Conservation (phyloP, 2,888 invertebrate species). For the Caenorhabditis zanzibari region DNA sequence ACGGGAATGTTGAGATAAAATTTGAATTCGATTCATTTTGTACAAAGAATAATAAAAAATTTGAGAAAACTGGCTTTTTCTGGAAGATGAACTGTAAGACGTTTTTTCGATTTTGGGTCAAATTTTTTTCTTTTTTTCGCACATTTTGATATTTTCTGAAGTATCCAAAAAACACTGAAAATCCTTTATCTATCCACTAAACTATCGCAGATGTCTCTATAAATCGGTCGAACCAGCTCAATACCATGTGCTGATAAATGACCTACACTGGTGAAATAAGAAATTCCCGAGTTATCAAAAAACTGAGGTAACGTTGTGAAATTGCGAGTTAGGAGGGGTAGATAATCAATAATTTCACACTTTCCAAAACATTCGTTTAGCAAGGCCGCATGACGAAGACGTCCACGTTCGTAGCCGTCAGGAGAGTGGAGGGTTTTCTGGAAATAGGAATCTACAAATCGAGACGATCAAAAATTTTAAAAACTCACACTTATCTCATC, state of each 20-base stretch:
- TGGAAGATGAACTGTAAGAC: too few species aligned
- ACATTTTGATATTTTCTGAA: too few species aligned
- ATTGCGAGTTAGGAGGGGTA: neutral
- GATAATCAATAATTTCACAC: constrained; percentile 29
- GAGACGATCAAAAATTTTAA: neutral
- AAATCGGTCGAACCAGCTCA: constrained; percentile 23
- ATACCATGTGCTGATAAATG: constrained; percentile 21
- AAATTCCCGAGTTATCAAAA: constrained; percentile 7
- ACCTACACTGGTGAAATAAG: constrained; percentile 4
- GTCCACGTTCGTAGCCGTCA: constrained; percentile 1
- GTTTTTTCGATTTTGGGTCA: too few species aligned
- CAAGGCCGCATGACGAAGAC: constrained; percentile 6
- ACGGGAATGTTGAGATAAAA: constrained; percentile 30
- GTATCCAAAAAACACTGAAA: too few species aligned
- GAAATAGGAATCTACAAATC: neutral
- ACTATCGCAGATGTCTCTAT: constrained; percentile 1
- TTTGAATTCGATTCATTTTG: neutral
- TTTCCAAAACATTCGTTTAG: constrained; percentile 14
- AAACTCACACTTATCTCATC: constrained; percentile 20
- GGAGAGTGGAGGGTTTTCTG: constrained; percentile 15
- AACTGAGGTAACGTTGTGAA: neutral
- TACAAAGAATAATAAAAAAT: neutral
- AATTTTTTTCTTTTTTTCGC: too few species aligned
- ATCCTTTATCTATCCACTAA: neutral
- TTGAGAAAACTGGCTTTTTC: neutral